Evolutionary conservation across 2,113 vertebrate species (phyloP).

Genomic region (Pluvialis apricaria): DNA sequence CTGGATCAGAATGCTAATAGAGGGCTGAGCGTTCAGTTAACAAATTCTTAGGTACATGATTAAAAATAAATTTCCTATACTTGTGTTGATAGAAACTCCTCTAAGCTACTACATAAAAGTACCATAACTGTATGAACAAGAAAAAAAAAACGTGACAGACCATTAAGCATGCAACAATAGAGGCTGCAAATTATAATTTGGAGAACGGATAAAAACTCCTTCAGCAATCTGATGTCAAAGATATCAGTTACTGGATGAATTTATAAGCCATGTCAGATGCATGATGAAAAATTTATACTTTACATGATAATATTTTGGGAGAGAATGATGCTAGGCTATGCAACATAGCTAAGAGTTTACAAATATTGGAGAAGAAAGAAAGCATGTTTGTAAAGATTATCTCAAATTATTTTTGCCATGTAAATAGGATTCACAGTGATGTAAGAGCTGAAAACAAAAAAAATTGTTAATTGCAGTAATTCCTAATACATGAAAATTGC

Average conservation of each 20-base stretch:
- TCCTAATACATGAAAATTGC: not conserved
- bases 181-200: not conserved
- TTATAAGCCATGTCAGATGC: not conserved
- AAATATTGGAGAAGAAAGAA: not conserved
- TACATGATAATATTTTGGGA: not conserved
- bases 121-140: not conserved
- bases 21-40: not conserved
- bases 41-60: not conserved
- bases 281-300: not conserved
- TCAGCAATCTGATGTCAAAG: not conserved
- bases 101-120: not conserved
- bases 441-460: not conserved
- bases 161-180: not conserved
- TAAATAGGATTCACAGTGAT: not conserved
- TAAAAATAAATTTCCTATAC: not conserved
- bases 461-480: not conserved
- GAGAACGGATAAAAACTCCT: not conserved
- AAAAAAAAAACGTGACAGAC: not conserved
- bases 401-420: not conserved
- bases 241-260: not conserved
- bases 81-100: not conserved
- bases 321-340: not conserved
- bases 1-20: not conserved
- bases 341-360: not conserved
- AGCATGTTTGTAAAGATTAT: not conserved